A percentile compares a stretch with the other conserved stretches of the same genome.
These are phyloP conservation scores for Clitarchus hookeri DNA, from an alignment of 2,888 invertebrate species.

Conservation along the genomic window DNA sequence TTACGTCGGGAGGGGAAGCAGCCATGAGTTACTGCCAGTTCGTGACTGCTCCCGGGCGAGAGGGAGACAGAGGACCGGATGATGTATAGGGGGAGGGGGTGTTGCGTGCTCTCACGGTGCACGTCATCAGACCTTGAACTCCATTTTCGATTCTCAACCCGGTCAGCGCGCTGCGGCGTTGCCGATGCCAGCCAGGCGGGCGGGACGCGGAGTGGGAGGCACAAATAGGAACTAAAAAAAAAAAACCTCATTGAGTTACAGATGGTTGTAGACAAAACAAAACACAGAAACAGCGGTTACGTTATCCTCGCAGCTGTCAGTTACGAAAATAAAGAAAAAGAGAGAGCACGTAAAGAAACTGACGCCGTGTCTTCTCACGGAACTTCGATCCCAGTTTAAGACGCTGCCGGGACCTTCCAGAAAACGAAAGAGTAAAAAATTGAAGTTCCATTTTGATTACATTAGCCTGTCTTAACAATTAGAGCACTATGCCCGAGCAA, in stretches of 20 bases:
- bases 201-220: neutral
- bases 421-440: no score
- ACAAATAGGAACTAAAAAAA: neutral
- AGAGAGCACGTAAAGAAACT: neutral
- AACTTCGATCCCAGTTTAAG: neutral
- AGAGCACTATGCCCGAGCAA: no score
- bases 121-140: constrained; percentile 53
- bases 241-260: neutral
- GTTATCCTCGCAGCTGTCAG: neutral
- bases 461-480: no score
- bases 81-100: neutral
- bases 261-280: neutral
- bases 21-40: neutral
- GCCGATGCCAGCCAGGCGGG: neutral
- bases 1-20: neutral
- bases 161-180: constrained; percentile 30
- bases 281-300: neutral
- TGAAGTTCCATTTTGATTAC: no score
- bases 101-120: constrained; percentile 40
- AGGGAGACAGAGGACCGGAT: no score
- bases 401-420: no score
- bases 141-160: constrained; percentile 44
- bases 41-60: no score
- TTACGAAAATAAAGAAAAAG: neutral
- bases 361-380: constrained; percentile 9